These are phyloP conservation scores for Blomia tropicalis DNA, from an alignment of 2,888 invertebrate genomes.

Conservation along the genomic window DNA sequence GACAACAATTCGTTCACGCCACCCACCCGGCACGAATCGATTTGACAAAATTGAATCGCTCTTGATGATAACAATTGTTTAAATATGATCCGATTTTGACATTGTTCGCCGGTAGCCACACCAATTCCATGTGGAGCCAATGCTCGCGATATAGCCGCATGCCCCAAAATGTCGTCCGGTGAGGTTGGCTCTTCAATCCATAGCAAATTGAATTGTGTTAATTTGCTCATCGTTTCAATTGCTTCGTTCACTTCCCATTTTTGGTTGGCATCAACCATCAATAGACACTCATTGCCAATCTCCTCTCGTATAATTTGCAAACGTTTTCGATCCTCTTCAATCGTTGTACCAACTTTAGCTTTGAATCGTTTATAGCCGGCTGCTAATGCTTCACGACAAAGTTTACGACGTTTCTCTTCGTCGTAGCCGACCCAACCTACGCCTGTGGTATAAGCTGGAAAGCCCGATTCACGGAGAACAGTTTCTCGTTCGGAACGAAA, in stretches of 20 bases:
- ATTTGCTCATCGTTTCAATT: conserved; percentile 63
- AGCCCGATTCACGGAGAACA: conserved; percentile 50
- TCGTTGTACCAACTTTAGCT: conserved; percentile 67
- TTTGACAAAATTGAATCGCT: conserved; percentile 71
- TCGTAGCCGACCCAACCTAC: conserved; percentile 72
- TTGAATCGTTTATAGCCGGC: conserved; percentile 46
- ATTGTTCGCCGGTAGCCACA: conserved; percentile 82
- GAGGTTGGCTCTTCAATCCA: conserved; percentile 88
- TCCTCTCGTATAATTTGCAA: conserved; percentile 53
- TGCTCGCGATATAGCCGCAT: conserved; percentile 54
- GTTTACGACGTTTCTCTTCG: conserved; percentile 51
- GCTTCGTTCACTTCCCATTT: conserved; percentile 71
- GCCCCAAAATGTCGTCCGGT: conserved; percentile 76
- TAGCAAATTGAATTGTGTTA: conserved; percentile 53
- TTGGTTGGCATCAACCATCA: conserved; percentile 80
- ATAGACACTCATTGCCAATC: conserved; percentile 55
- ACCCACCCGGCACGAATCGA: conserved; percentile 71
- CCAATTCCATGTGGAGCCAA: conserved; percentile 55
- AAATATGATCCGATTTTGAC: conserved; percentile 76
- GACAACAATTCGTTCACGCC: conserved; percentile 72
- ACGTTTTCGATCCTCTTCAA: conserved; percentile 52
- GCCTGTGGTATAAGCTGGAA: conserved; percentile 68
- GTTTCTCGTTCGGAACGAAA: conserved; percentile 42
- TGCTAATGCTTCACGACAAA: conserved; percentile 29
- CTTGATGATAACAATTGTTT: conserved; percentile 68